phyloP scores from a whole-genome alignment of 2,888 invertebrate genomes.

The Phaedon cochleariae region DNA sequence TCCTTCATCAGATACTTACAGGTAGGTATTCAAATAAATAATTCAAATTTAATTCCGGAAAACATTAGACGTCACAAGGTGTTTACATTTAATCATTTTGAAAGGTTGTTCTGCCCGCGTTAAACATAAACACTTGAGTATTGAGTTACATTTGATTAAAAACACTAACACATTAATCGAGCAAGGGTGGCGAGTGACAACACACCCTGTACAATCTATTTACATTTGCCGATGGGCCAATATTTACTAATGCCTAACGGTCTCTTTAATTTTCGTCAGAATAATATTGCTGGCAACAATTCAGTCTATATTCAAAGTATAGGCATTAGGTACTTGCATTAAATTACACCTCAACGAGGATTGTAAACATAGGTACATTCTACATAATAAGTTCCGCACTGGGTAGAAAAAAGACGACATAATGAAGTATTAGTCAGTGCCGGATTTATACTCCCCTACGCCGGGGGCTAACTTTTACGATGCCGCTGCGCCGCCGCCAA shows the following conservation, averaged over 20 bases:
- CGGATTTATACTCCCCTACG: too few species aligned
- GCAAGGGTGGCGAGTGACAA: constrained; percentile 51
- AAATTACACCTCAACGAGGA: too few species aligned
- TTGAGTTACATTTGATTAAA: constrained; percentile 62
- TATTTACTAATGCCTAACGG: constrained; percentile 49
- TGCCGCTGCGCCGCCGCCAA: too few species aligned
- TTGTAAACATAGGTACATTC: too few species aligned
- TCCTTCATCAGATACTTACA: constrained; percentile 50
- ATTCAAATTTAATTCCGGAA: constrained; percentile 60
- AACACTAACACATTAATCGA: too few species aligned
- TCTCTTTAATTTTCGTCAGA: constrained; percentile 44
- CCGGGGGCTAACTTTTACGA: too few species aligned
- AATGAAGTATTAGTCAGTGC: too few species aligned
- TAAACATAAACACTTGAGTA: constrained; percentile 59
- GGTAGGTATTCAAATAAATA: constrained; percentile 58
- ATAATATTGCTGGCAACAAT: too few species aligned
- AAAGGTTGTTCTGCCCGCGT: constrained; percentile 58
- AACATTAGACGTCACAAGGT: constrained; percentile 54
- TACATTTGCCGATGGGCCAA: constrained; percentile 44
- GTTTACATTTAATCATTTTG: constrained; percentile 63
- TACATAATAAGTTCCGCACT: too few species aligned
- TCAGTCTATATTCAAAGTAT: too few species aligned
- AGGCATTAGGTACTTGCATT: too few species aligned
- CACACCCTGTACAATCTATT: constrained; percentile 52
- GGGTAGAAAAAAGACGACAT: too few species aligned